These are phyloP conservation scores for Willowsia nigromaculata DNA, from an alignment of 2,888 invertebrate genomes.

Conservation along the genomic window DNA sequence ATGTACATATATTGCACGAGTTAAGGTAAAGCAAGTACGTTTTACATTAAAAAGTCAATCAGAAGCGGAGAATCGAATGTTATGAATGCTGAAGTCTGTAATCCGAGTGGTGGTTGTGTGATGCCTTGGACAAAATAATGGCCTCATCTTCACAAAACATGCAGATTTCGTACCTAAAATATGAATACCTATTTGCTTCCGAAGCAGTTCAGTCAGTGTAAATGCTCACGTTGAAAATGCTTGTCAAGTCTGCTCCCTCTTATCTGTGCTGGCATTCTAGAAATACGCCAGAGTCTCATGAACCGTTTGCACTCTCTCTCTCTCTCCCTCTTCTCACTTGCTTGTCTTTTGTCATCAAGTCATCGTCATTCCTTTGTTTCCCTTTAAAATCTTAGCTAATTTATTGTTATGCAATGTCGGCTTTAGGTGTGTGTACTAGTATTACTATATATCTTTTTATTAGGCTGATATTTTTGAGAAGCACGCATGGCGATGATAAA, in stretches of 20 bases:
- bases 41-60: constrained; percentile 36
- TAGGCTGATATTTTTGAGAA: neutral
- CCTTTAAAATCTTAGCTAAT: constrained; percentile 10
- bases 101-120: neutral
- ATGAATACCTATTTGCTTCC: neutral
- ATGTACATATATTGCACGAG: neutral
- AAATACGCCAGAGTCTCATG: neutral
- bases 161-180: neutral
- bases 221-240: too few relatives aligned
- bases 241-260: neutral
- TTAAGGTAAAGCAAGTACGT: too few relatives aligned
- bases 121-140: constrained; percentile 19
- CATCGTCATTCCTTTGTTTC: constrained; percentile 10
- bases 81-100: neutral
- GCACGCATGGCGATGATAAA: neutral
- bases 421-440: neutral
- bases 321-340: too few relatives aligned
- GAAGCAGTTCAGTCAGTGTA: neutral
- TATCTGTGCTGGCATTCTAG: neutral
- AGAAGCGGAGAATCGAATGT: neutral
- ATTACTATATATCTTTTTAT: neutral
- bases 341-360: constrained; percentile 20
- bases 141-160: constrained; percentile 31
- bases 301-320: constrained; percentile 19
- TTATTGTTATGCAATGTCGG: constrained; percentile 33